Base-by-base conservation (phyloP, 1,140 invertebrate genomes). In the Saccostrea echinata region DNA sequence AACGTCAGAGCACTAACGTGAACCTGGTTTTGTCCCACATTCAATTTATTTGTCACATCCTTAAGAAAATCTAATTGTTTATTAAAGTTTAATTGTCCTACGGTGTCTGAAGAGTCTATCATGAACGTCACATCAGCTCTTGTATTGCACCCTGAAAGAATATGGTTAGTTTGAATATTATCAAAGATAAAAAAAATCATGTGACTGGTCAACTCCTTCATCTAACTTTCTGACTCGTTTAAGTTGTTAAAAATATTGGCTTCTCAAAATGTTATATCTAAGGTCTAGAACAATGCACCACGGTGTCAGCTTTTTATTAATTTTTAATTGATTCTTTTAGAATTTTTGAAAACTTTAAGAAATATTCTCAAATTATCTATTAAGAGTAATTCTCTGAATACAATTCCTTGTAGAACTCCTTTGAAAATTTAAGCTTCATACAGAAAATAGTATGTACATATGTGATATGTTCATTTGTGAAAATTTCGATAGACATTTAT, bases 101-200 rank as follows among this genome's bases (percentile, higher is more conserved):
- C 91, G 51, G 89, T 87, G 84, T 89, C 89, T 21, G 92, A 91
- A 13, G 88, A 90, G 68, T 92, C 92, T 43, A 92, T 64, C n/a
- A 92, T 84, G 86, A 92, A 92, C 12, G 89, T 90, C 24, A 92
- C 89, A 86, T 92, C 92, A 11, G 90, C 89, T 35, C 89, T 85
- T 30, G 89, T 85, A 18, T 89, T 84, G 89, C 91, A 93, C 53
- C 85, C 92, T 93, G 88, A 61, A 85, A 90, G 51, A 12, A 84
- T 52, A 68, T 9, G 55, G n/a, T 76, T 9, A 27, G 21, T 35
- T 61, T 61, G 27, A 24, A 61, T 55, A 16, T 84, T 11, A 57
- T 27, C 53, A 61, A n/a, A 61, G 16, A 21, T 61, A n/a, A 21
- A 8, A n/a, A n/a, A 61, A 2, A 61, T 61, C 55, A 21, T 18